Base-by-base conservation (phyloP, 2,888 invertebrate genomes). In the Latheticus oryzae region DNA sequence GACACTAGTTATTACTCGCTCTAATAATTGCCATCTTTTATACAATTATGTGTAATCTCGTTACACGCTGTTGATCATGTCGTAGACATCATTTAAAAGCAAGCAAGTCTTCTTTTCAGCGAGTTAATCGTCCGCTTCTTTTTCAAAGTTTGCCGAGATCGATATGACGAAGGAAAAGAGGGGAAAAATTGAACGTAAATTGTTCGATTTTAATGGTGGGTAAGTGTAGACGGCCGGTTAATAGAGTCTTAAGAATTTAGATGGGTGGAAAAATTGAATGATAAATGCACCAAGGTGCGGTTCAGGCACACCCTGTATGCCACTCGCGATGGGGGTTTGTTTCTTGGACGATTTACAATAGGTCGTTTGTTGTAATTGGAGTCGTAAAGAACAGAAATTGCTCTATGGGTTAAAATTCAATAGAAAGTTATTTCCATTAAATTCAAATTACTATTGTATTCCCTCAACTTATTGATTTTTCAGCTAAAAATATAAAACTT, bases 21-120 rank as follows among this genome's bases (percentile, higher is more conserved):
- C 23, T 21, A 17, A 33, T 45, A 47, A 47, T 47, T 35, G 21
- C 24, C 16, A 16, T 24, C 35, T 24, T 12, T 16, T 35, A 47
- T 23, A 17, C 47, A 47, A 47, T 47, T 33, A 47, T 13, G 17
- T 15, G 33, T 23, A 33, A 47, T 47, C 21, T 47, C 33, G 47
- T 33, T 35, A 21, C 47, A 35, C 33, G 13, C 5, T 45, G n/a
- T 2, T 45, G 45, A 23, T 23, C 32, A 30, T 13, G 30, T 17
- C 45, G 7, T 15, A 16, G 15, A 26, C 40, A 23, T 42, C 28
- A 16, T 45, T 45, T 2, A 28, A 28, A 45, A 23, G 7, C 32
- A 21, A 45, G 11, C 30, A 45, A 11, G 13, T 47, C 21, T 11
- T 33, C 32, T 23, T 43, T 13, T n/a, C n/a, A 28, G 30, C 33